Conservation (phyloP, 1,140 invertebrate species). For the Drosophila tani region DNA sequence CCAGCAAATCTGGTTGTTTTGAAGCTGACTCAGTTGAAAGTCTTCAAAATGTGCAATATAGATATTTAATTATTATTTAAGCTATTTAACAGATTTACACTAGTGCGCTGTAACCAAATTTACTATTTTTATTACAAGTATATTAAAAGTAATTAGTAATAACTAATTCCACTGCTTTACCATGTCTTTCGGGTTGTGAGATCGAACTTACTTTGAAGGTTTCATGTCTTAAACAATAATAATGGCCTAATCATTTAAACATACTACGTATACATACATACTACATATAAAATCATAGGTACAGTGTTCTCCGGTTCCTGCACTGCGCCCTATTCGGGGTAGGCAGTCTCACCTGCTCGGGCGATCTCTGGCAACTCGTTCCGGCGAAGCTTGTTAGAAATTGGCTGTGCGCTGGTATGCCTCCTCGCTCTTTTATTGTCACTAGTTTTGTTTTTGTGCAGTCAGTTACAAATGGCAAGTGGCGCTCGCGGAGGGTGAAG, state of each 20-base stretch:
- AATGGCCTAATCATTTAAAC: background rate
- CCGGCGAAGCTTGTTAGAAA: conserved; percentile 49
- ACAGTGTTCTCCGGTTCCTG: background rate
- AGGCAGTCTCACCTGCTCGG: background rate
- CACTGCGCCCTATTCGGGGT: background rate
- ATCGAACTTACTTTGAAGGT: background rate
- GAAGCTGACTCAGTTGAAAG: too few species aligned
- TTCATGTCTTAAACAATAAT: background rate
- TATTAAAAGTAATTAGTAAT: too few species aligned
- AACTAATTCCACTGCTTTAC: too few species aligned
- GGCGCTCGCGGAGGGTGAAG: conserved; percentile 13
- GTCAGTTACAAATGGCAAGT: conserved; percentile 58
- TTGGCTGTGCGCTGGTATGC: conserved; percentile 19
- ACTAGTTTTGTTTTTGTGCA: conserved; percentile 68
- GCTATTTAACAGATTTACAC: too few species aligned
- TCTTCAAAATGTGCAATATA: too few species aligned
- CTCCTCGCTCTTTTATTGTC: conserved; percentile 49
- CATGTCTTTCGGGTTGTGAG: too few species aligned
- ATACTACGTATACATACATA: too few species aligned
- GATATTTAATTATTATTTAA: too few species aligned
- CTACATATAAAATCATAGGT: background rate
- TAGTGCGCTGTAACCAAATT: too few species aligned
- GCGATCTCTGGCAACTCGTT: conserved; percentile 8
- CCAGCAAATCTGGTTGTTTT: background rate
- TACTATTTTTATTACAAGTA: too few species aligned